These are phyloP conservation scores for Polymixis lichenea DNA, from an alignment of 2,888 invertebrate species.

Conservation along the genomic window DNA sequence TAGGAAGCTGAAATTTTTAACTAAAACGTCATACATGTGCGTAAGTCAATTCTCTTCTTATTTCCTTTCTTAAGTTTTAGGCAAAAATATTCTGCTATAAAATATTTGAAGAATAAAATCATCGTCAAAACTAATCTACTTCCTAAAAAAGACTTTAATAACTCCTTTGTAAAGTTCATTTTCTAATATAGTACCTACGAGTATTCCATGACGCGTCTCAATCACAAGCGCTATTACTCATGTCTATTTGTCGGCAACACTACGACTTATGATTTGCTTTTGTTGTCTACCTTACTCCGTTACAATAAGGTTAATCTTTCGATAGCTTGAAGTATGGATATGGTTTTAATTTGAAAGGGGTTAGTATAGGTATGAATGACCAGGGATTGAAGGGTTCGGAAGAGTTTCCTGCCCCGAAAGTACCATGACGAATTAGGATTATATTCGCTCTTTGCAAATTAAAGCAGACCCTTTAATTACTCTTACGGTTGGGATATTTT, in stretches of 20 bases:
- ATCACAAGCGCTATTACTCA: slow-evolving; percentile 72
- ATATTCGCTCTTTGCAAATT: slow-evolving; percentile 54
- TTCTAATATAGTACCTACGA: neutral
- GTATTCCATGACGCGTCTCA: slow-evolving; percentile 65
- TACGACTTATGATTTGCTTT: slow-evolving; percentile 17
- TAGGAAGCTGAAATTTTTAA: too few relatives aligned
- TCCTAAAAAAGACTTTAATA: neutral
- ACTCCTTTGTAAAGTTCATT: neutral
- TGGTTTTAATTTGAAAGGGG: slow-evolving; percentile 55
- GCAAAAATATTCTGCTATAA: slow-evolving; percentile 1
- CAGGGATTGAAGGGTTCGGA: slow-evolving; percentile 53
- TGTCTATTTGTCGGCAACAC: slow-evolving; percentile 41
- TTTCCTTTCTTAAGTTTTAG: neutral
- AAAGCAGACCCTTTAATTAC: slow-evolving; percentile 52
- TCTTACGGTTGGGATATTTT: slow-evolving; percentile 32
- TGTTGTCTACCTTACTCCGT: neutral
- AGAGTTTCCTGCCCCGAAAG: slow-evolving; percentile 23
- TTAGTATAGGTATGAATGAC: slow-evolving; percentile 50
- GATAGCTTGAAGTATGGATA: neutral
- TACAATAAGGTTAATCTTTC: slow-evolving; percentile 12
- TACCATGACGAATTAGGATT: slow-evolving; percentile 59
- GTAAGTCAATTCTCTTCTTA: neutral
- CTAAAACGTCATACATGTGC: too few relatives aligned
- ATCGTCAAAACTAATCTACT: neutral
- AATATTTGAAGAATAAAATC: slow-evolving; percentile 3